A percentile compares a stretch with the other conserved stretches of the same genome.
Conservation (phyloP, 2,888 invertebrate genomes). For the Phrixothrix hirtus region DNA sequence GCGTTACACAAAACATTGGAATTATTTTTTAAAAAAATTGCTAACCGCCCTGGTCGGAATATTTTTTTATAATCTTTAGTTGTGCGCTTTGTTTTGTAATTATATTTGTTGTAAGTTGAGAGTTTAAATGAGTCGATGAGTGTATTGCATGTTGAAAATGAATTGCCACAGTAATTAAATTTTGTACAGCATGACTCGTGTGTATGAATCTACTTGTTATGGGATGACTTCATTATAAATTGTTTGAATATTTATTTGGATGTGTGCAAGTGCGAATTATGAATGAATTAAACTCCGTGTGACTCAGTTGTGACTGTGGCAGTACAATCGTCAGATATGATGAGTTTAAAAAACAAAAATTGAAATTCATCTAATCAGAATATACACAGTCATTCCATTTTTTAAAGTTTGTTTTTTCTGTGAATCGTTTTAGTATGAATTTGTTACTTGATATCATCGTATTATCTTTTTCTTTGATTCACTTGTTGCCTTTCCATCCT, state of each 20-base stretch:
- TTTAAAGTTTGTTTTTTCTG: conserved; percentile 6
- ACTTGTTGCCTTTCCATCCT: conserved; percentile 20
- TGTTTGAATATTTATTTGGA: neutral
- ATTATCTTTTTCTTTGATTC: conserved; percentile 1
- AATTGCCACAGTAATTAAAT: neutral
- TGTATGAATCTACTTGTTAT: neutral
- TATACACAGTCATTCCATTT: neutral
- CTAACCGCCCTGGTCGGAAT: too few relatives aligned
- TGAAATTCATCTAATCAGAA: neutral
- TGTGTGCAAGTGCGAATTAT: neutral
- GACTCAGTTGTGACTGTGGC: neutral
- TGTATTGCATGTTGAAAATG: neutral
- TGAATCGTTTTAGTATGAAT: neutral
- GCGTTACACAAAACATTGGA: too few relatives aligned
- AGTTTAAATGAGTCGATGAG: neutral
- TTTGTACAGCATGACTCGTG: neutral
- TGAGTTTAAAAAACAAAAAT: neutral
- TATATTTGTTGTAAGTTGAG: neutral
- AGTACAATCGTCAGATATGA: neutral
- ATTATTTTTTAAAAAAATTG: too few relatives aligned
- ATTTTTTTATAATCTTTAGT: too few relatives aligned
- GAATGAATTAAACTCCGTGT: neutral
- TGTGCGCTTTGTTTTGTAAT: conserved; percentile 4
- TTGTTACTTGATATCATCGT: neutral
- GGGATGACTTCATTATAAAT: neutral